Conservation (phyloP, 2,113 vertebrate species). For the Rhinolophus ferrumequinum region DNA sequence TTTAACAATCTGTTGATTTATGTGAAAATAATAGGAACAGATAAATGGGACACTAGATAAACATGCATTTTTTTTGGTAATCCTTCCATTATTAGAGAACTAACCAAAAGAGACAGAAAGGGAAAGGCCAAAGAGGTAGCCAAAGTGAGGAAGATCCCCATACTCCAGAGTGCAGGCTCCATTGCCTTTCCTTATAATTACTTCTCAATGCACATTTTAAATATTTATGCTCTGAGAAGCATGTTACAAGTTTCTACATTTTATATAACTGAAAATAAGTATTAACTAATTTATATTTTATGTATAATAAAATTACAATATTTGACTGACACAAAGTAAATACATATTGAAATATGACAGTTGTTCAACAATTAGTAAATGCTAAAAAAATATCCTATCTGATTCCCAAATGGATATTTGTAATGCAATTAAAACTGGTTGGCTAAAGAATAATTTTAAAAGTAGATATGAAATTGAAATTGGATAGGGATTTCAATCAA, state of each 20-base stretch:
- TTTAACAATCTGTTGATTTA: neutral
- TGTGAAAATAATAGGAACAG: neutral
- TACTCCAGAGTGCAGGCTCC: neutral
- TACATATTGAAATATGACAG: neutral
- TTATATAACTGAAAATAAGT: neutral
- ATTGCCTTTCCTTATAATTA: neutral
- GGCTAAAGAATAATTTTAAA: neutral
- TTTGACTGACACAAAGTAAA: neutral
- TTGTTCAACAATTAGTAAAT: neutral
- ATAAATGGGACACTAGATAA: neutral
- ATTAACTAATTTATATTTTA: neutral
- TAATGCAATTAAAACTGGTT: neutral
- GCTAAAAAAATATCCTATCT: too few relatives aligned
- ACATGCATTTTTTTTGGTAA: neutral
- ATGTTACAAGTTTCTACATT: neutral
- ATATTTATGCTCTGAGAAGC: neutral
- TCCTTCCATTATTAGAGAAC: neutral
- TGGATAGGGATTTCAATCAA: neutral
- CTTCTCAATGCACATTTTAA: neutral
- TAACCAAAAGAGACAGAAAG: neutral
- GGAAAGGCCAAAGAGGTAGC: neutral
- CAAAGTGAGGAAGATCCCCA: fast-evolving
- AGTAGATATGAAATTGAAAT: neutral
- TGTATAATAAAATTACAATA: neutral
- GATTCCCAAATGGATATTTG: neutral